These are phyloP conservation scores for Lumbricus terrestris DNA, from an alignment of 2,888 invertebrate species.

Conservation along the genomic window DNA sequence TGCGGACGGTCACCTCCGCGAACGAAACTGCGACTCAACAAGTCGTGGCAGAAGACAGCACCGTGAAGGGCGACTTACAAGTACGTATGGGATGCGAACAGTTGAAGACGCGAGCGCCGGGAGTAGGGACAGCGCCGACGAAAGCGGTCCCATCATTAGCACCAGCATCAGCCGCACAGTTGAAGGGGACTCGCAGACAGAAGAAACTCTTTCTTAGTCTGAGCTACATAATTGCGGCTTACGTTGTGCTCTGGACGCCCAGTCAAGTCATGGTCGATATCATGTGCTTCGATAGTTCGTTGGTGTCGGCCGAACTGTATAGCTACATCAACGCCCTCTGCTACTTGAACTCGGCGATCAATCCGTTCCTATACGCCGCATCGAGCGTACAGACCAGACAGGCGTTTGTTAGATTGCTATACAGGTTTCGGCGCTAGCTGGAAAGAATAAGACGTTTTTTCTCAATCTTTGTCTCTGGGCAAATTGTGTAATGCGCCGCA, in stretches of 20 bases:
- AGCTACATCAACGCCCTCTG: constrained; percentile 37
- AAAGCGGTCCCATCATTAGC: too few species aligned
- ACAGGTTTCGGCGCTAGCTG: not conserved
- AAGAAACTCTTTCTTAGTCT: constrained; percentile 36
- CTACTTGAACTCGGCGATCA: constrained; percentile 39
- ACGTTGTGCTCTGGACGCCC: constrained; percentile 39
- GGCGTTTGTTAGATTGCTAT: not conserved
- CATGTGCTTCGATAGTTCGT: constrained; percentile 28
- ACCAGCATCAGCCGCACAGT: not conserved
- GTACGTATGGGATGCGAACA: not conserved
- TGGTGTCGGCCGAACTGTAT: constrained; percentile 35
- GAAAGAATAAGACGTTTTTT: not conserved
- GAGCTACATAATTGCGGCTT: constrained; percentile 35
- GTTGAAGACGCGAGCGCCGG: not conserved
- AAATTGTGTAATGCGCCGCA: not conserved
- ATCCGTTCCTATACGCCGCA: constrained; percentile 39
- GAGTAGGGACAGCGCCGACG: too few species aligned
- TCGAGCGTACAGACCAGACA: constrained; percentile 34
- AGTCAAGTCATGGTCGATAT: constrained; percentile 40
- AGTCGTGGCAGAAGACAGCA: not conserved
- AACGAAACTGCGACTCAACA: not conserved
- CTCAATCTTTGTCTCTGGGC: not conserved
- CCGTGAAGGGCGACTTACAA: not conserved
- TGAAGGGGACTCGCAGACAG: constrained; percentile 30
- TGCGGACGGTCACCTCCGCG: not conserved